Evolutionary conservation across 2,888 invertebrate species (phyloP).

Genomic region (Erebia palarica): DNA sequence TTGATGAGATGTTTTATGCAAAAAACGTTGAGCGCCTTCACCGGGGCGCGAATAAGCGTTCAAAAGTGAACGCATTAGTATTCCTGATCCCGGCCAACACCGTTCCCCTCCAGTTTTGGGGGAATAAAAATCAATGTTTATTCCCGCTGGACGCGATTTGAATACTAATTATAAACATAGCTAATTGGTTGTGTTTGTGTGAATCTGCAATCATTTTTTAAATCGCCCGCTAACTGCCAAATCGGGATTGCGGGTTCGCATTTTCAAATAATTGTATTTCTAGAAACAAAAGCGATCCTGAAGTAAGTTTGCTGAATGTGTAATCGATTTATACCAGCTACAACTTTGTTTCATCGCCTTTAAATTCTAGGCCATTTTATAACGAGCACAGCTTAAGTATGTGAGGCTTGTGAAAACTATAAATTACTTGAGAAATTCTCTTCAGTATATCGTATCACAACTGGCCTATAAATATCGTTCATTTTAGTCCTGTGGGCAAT

Average conservation of each 20-base stretch:
- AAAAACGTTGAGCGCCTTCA: constrained; percentile 79
- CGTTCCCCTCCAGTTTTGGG: constrained; percentile 71
- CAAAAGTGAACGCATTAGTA: constrained; percentile 81
- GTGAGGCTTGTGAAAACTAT: constrained; percentile 62
- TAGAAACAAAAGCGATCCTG: neutral
- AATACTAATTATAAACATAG: constrained; percentile 76
- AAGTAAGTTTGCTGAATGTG: neutral
- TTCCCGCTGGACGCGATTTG: constrained; percentile 73
- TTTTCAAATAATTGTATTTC: neutral
- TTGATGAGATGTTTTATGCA: constrained; percentile 83
- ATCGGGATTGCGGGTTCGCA: constrained; percentile 6
- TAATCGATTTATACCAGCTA: neutral
- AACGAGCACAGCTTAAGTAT: constrained; percentile 56
- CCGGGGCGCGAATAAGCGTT: constrained; percentile 79
- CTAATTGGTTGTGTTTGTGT: constrained; percentile 72
- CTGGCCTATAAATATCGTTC: constrained; percentile 74
- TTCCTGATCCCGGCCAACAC: constrained; percentile 67
- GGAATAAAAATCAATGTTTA: constrained; percentile 83
- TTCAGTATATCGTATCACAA: constrained; percentile 65
- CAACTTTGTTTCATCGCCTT: constrained; percentile 1
- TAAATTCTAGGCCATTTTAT: constrained; percentile 19
- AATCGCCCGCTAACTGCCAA: constrained; percentile 21
- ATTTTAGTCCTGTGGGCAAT: constrained; percentile 72
- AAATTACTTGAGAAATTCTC: constrained; percentile 74
- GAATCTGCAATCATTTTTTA: constrained; percentile 35